These are phyloP conservation scores for Cephalopachus bancanus DNA, from an alignment of 2,797 vertebrate species.

Conservation along the genomic window DNA sequence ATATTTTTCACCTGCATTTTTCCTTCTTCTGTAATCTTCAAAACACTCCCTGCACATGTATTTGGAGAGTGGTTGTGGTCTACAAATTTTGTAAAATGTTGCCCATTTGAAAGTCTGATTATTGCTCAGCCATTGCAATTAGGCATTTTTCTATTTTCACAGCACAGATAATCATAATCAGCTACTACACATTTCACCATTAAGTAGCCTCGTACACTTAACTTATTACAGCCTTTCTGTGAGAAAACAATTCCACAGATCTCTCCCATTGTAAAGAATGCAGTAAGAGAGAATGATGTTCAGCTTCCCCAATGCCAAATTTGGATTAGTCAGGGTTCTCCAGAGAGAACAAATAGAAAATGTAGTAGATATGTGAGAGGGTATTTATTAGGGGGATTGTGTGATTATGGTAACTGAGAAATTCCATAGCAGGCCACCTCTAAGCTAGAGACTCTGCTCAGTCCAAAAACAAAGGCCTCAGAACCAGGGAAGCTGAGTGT, in stretches of 20 bases:
- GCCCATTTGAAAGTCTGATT: neutral
- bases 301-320: neutral
- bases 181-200: neutral
- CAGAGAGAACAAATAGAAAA: neutral
- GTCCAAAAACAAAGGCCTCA: neutral
- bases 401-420: neutral
- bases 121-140: neutral
- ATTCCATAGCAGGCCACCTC: neutral
- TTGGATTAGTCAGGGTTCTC: neutral
- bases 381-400: neutral
- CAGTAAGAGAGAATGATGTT: neutral
- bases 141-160: neutral
- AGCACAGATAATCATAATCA: neutral
- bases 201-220: neutral
- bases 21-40: neutral
- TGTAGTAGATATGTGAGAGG: neutral
- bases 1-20: neutral
- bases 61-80: neutral
- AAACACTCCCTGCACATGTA: neutral
- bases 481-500: neutral
- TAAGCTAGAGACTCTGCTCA: neutral
- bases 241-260: neutral
- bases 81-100: neutral
- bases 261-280: neutral
- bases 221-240: neutral